Evolutionary conservation across 2,888 invertebrate genomes (phyloP), one percentile per base, ranked within the genome.

Genomic region (Drosophila flavopinicola): DNA sequence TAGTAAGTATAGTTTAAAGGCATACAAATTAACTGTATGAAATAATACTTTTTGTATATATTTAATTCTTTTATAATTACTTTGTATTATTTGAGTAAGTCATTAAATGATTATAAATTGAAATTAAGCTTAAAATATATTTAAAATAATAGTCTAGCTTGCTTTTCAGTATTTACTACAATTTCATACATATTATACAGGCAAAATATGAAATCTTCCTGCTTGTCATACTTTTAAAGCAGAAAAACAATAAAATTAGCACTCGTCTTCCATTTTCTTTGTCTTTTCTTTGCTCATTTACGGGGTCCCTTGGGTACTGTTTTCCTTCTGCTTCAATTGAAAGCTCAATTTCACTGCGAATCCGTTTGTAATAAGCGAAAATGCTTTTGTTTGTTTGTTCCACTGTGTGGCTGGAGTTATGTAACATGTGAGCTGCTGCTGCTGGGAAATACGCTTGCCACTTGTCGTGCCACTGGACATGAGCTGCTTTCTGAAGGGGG

Each of bases 391-490:
- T 35, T 32, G 7, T 27, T 33, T 24, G 45, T 27, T 32, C 33
- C 71, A 66, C 71, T 66, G 48, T 61, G 35, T 54, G 59, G 41
- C 35, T 24, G 25, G 20, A 42, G 61, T 71, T 72, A 72, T 71
- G 57, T 63, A 67, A 72, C 67, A 72, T 72, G 53, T 47, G 67
- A 67, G 44, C 47, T 39, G 69, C 54, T 59, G 56, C 58, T 67
- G 67, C 49, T 38, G 68, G n/a, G n/a, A n/a, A 20, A 3, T 2
- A 47, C 54, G 59, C 67, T 71, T 44, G 61, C 70, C 66, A 72
- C 70, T 67, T 72, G 72, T 67, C 67, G 67, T 67, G 68, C 64
- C 71, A 71, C 56, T 27, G 64, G 48, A 44, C 48, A 44, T 25
- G 23, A 7, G 29, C 29, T 30, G 20, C 10, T 20, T 20, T 37